Evolutionary conservation across 2,113 vertebrate genomes (phyloP).

Genomic region (Myanophis thanlyinensis): DNA sequence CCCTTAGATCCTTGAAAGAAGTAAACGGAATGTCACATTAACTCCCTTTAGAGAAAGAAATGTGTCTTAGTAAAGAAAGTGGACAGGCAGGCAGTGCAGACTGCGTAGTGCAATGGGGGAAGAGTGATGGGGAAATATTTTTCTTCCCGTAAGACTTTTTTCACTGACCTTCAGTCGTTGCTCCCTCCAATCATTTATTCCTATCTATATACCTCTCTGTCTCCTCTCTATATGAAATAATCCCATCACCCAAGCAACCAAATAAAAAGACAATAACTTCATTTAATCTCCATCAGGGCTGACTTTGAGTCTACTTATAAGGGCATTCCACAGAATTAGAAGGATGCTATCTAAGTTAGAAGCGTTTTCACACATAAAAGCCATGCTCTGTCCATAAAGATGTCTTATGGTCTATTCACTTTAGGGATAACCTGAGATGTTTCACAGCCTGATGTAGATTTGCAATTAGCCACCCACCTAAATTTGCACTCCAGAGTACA

Average conservation of each 20-base stretch:
- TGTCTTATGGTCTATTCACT: background rate
- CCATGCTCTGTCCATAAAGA: background rate
- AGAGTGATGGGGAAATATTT: background rate
- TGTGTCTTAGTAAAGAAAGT: background rate
- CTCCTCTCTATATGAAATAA: background rate
- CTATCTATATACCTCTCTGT: background rate
- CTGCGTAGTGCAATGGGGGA: background rate
- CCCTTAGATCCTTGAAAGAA: slow-evolving; percentile 17
- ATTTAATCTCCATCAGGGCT: background rate
- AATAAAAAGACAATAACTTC: background rate
- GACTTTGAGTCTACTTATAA: background rate
- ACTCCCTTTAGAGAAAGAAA: background rate
- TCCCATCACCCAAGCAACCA: background rate
- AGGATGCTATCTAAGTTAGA: background rate
- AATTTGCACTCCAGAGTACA: background rate
- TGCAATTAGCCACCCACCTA: background rate
- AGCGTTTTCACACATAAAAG: background rate
- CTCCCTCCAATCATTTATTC: background rate
- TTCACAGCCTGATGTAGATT: background rate
- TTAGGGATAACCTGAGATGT: background rate
- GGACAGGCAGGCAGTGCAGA: background rate
- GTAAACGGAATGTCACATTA: background rate
- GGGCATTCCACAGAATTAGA: background rate
- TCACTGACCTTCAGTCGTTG: background rate
- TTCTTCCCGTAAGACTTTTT: background rate